Evolutionary conservation across 2,113 vertebrate species (phyloP).

Genomic region (Oenanthe melanoleuca): DNA sequence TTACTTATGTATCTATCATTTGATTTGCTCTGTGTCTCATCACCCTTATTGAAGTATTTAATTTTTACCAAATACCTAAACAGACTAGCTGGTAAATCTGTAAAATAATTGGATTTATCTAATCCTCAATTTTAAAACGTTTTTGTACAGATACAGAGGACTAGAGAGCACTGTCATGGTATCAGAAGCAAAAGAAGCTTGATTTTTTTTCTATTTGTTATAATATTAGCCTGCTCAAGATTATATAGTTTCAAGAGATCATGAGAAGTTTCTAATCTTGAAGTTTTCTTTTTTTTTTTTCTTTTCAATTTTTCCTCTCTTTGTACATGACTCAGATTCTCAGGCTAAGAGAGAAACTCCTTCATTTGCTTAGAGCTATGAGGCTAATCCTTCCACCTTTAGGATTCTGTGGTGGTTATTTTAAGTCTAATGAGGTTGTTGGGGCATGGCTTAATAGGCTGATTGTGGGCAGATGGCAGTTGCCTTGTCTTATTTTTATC

Average conservation of each 20-base stretch:
- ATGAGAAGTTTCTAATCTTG: not conserved
- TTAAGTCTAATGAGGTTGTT: slow-evolving; percentile 66
- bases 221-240: not conserved
- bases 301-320: too few relatives aligned
- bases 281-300: not conserved
- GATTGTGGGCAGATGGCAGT: slow-evolving; percentile 52
- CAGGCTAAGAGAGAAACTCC: not conserved
- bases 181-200: not conserved
- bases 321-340: not conserved
- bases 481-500: slow-evolving; percentile 48
- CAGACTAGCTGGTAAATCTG: not conserved
- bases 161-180: not conserved
- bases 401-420: slow-evolving; percentile 60
- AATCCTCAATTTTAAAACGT: not conserved
- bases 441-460: slow-evolving; percentile 60
- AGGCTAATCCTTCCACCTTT: slow-evolving; percentile 55
- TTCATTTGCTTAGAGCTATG: not conserved
- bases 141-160: accelerated
- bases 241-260: not conserved
- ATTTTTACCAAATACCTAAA: not conserved
- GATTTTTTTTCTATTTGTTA: not conserved
- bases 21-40: not conserved
- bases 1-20: not conserved
- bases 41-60: not conserved
- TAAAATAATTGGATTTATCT: slow-evolving; percentile 39